Evolutionary conservation across 2,113 vertebrate genomes (phyloP), one percentile per base, ranked within the genome.

Genomic region (Agapornis roseicollis): DNA sequence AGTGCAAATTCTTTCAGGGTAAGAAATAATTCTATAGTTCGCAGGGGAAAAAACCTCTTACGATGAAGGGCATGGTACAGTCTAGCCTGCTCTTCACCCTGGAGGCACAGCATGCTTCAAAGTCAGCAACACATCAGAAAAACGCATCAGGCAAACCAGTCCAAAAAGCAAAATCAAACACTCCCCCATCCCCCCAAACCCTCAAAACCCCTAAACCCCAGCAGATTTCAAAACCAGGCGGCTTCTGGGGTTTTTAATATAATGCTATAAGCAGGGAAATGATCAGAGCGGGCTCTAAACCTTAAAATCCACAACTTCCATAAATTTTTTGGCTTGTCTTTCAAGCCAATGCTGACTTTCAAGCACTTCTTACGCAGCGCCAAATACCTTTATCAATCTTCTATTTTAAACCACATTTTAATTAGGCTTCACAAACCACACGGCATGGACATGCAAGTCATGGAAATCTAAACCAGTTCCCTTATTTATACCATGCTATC

Each of bases 371-470:
- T 19, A 44, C 0, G 39, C 78, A 64, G 20, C 3, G n/a, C 22
- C 60, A 47, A 77, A 65, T n/a, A 52, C 37, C 29, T 49, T 60
- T 31, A 69, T 16, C 16, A 46, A 37, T 17, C 15, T 70, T 79
- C 46, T 56, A 64, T 17, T 28, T 29, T 76, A 65, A 79, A 82
- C 35, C 4, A n/a, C 22, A 5, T 31, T 50, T 64, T 11, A 35
- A 27, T 20, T 42, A 37, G 55, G 28, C 25, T 85, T 82, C 66
- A 35, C 69, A 85, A 81, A 52, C 19, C 47, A 35, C 44, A 47
- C 4, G 60, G 28, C 22, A 42, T 0, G 5, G n/a, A 39, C 66
- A 9, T 0, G 5, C 19, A 72, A 69, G 13, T 33, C 35, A 56
- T 0, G 4, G 44, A 31, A 66, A 88, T 9, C n/a, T 27, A 80